Conservation (phyloP, 1,140 invertebrate genomes). For the Lasioglossum albipes region DNA sequence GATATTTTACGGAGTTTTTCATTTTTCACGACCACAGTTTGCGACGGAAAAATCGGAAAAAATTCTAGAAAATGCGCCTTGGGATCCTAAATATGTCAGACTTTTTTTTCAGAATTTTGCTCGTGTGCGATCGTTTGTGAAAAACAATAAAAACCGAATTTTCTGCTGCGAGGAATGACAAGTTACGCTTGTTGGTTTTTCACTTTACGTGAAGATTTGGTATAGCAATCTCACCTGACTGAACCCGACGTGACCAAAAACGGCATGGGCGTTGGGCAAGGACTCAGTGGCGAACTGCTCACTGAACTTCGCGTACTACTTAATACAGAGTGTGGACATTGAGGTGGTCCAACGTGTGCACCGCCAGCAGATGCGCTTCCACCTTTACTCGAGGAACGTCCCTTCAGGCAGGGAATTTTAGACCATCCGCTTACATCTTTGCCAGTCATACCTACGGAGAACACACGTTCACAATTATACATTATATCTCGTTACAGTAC, state of each 20-base stretch:
- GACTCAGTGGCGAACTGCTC: slow-evolving; percentile 82
- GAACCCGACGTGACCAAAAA: slow-evolving; percentile 86
- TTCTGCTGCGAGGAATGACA: too few species aligned
- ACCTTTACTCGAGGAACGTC: slow-evolving; percentile 59
- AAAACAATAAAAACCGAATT: too few species aligned
- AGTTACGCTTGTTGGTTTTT: too few species aligned
- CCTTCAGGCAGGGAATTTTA: slow-evolving; percentile 73
- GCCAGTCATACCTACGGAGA: slow-evolving; percentile 64
- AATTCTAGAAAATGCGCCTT: too few species aligned
- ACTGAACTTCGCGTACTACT: slow-evolving; percentile 84
- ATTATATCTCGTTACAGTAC: background rate
- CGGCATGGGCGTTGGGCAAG: slow-evolving; percentile 86
- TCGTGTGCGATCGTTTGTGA: accelerated
- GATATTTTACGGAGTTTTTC: too few species aligned
- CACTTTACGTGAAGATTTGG: too few species aligned
- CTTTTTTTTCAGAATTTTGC: too few species aligned
- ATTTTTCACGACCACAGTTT: too few species aligned
- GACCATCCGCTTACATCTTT: slow-evolving; percentile 73
- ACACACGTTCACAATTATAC: slow-evolving; percentile 13
- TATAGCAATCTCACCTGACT: slow-evolving; percentile 80
- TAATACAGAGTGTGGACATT: slow-evolving; percentile 85
- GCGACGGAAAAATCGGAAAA: too few species aligned
- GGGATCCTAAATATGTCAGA: too few species aligned
- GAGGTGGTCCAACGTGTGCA: slow-evolving; percentile 82
- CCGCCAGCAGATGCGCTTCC: slow-evolving; percentile 73